phyloP scores from a whole-genome alignment of 2,888 invertebrate genomes.

The Hirtodrosophila confusa region DNA sequence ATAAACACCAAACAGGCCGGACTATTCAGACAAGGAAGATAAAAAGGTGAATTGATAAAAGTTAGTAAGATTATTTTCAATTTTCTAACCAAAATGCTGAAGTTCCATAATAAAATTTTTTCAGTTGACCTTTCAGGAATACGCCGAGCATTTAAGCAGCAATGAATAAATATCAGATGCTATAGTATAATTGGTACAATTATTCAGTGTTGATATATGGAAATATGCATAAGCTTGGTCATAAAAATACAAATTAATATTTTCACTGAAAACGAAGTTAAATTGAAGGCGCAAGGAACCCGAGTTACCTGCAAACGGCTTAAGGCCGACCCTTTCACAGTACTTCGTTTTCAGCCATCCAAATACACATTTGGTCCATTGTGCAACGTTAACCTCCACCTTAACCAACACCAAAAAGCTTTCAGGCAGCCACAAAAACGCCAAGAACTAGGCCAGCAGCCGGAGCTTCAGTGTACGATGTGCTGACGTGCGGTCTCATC shows the following conservation, averaged over 20 bases:
- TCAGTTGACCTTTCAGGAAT: no score
- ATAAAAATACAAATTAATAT: constrained; percentile 32
- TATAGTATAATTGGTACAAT: background rate
- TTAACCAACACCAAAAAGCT: constrained; percentile 58
- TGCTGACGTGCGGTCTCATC: constrained; percentile 70
- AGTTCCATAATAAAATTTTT: no score
- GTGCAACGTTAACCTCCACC: constrained; percentile 38
- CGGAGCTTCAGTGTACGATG: constrained; percentile 26
- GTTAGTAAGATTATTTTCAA: no score
- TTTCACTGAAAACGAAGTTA: constrained; percentile 37
- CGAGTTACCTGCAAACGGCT: constrained; percentile 41
- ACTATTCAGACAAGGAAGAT: no score
- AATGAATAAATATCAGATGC: no score
- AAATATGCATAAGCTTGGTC: background rate
- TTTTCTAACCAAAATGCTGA: no score
- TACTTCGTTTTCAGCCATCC: constrained; percentile 4
- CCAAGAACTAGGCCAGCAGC: constrained; percentile 65
- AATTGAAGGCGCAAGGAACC: constrained; percentile 35
- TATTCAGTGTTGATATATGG: background rate
- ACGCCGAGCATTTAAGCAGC: no score
- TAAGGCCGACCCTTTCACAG: constrained; percentile 10
- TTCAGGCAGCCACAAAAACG: constrained; percentile 56
- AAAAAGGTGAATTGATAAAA: no score
- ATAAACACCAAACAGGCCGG: no score
- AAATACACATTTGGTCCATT: constrained; percentile 35